A percentile compares a stretch with the other conserved stretches of the same genome.
Conservation (phyloP, 2,797 vertebrate species). For the Merluccius polli region DNA sequence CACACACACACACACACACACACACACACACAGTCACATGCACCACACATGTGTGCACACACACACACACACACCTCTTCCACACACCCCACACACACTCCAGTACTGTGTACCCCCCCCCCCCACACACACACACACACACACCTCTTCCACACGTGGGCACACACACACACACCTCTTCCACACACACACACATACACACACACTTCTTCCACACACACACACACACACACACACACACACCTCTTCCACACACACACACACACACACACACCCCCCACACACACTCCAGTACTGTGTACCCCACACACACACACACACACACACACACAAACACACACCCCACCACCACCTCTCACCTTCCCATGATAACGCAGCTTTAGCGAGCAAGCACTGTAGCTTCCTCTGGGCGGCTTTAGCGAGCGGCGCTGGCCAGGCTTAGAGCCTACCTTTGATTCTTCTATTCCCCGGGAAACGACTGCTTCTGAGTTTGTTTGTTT, state of each 20-base stretch:
- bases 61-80: not conserved
- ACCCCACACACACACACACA: not conserved
- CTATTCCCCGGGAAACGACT: too few relatives aligned
- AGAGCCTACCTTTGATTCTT: not conserved
- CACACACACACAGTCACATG: too few relatives aligned
- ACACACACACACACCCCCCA: not conserved
- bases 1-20: not conserved
- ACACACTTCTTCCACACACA: too few relatives aligned
- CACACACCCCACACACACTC: not conserved
- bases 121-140: not conserved
- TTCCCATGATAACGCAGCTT: not conserved
- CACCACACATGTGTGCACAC: not conserved
- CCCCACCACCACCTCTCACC: not conserved
- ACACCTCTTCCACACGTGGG: too few relatives aligned
- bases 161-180: too few relatives aligned
- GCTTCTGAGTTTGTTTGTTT: not conserved
- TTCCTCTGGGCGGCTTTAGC: not conserved
- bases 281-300: not conserved
- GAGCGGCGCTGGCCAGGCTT: not conserved
- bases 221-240: not conserved
- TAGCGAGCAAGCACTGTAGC: not conserved
- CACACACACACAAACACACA: not conserved
- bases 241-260: not conserved
- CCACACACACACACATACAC: not conserved
- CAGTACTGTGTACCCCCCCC: not conserved